Evolutionary conservation across 2,797 vertebrate species (phyloP), one percentile per base, ranked within the genome.

Genomic region (Podarcis siculus): DNA sequence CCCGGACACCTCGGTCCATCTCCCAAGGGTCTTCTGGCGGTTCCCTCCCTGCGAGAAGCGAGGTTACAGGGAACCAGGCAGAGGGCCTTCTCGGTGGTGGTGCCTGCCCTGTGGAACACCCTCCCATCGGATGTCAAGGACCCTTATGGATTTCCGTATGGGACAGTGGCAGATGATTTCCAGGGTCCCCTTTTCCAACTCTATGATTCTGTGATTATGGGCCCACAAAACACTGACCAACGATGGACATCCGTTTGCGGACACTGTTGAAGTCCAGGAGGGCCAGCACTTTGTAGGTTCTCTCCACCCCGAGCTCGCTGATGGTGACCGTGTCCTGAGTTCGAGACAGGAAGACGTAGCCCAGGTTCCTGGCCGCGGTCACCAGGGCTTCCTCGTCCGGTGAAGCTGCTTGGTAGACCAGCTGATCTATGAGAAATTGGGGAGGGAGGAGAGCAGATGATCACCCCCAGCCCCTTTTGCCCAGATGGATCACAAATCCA

Each of bases 171-270:
- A 15, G 49, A 4, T 13, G 49, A 55, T 4, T 55, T 55, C 15
- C 49, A 55, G 49, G 13, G 49, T 55, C 49, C 49, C 49, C 49
- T 55, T 55, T 15, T 15, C 13, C 49, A 55, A 55, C 49, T 55
- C 49, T 55, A 55, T 13, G 13, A 55, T 49, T 49, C 49, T 49
- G 3, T 13, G 12, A 13, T 55, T 55, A 55, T 3, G 19, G 2
- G 3, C 25, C 30, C 35, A 23, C 5, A 23, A 55, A n/a, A 71
- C 0, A 0, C 98, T 98, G 91, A 99, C 99, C 98, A 82, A 99
- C 94, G 1, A 99, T 96, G 0, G 99, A 99, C 99, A 99, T 99
- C 90, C 99, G 95, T 90, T 98, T 98, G 87, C 99, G 98, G n/a
- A 94, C 89, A 1, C 98, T 99, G 96, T 96, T 99, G 94, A 99